Conservation (phyloP, 2,888 invertebrate genomes). For the Operophtera brumata region DNA sequence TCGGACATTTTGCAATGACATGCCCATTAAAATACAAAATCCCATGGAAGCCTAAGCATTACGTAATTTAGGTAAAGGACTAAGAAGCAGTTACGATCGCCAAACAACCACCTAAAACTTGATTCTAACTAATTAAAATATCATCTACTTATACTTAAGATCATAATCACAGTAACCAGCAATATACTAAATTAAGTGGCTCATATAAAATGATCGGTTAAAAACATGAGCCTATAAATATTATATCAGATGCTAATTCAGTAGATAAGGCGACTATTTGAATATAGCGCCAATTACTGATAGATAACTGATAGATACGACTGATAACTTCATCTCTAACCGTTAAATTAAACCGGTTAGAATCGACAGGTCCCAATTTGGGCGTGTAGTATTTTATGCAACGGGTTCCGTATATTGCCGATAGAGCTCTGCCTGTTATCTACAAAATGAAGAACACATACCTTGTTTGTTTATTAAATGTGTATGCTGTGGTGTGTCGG, state of each 20-base stretch:
- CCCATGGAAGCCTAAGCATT: too few species aligned
- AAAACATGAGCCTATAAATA: slow-evolving; percentile 3
- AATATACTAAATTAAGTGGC: slow-evolving; percentile 11
- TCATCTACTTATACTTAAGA: not conserved
- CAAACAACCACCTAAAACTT: not conserved
- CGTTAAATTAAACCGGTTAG: slow-evolving; percentile 22
- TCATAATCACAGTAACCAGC: slow-evolving; percentile 1
- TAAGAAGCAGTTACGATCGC: not conserved
- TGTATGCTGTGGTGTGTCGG: too few species aligned
- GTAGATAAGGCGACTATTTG: slow-evolving; percentile 20
- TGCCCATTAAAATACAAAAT: too few species aligned
- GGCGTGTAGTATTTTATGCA: slow-evolving; percentile 3
- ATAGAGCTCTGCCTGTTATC: too few species aligned
- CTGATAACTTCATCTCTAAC: slow-evolving; percentile 26
- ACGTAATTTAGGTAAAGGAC: too few species aligned
- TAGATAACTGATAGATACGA: slow-evolving; percentile 6
- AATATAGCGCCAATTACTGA: slow-evolving; percentile 27
- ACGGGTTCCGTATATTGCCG: slow-evolving; percentile 10
- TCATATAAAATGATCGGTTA: slow-evolving; percentile 8
- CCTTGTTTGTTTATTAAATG: too few species aligned
- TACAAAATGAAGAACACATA: too few species aligned
- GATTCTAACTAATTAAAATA: not conserved
- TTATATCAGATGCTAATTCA: slow-evolving; percentile 19
- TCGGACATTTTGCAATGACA: too few species aligned
- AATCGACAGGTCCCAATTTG: slow-evolving; percentile 1